Percentiles rank a stretch among this genome's conserved stretches.
These are phyloP conservation scores for Cantharis flavilabris DNA, from an alignment of 2,888 invertebrate species.

Conservation along the genomic window DNA sequence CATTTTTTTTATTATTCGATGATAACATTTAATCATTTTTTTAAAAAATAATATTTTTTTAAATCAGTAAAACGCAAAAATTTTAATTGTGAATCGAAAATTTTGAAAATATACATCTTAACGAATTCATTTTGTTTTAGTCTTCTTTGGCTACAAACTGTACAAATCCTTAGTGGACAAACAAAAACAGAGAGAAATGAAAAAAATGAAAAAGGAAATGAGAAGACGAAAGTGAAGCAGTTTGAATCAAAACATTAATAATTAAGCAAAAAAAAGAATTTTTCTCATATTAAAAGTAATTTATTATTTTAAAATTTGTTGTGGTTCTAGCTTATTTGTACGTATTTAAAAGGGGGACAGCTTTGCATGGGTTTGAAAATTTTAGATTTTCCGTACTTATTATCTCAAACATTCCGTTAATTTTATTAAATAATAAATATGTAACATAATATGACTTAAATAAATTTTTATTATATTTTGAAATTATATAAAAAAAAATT, in stretches of 20 bases:
- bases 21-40: no score
- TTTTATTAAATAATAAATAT: background rate
- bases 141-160: conserved; percentile 84
- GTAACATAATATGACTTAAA: background rate
- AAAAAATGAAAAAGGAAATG: conserved; percentile 62
- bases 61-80: background rate
- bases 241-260: background rate
- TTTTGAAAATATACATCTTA: background rate
- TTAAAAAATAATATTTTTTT: no score
- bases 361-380: background rate
- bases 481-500: no score
- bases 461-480: background rate
- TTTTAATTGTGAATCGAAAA: background rate
- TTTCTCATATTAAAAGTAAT: background rate
- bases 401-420: background rate
- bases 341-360: background rate
- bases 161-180: conserved; percentile 80
- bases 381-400: background rate
- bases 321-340: background rate
- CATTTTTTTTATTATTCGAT: no score
- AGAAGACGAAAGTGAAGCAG: background rate
- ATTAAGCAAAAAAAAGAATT: background rate
- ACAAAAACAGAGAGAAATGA: conserved; percentile 77
- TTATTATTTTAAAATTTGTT: background rate
- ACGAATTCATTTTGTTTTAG: conserved; percentile 60